Evolutionary conservation across 2,888 invertebrate genomes (phyloP), one percentile per base, ranked within the genome.

Genomic region (Lasioglossum calceatum): DNA sequence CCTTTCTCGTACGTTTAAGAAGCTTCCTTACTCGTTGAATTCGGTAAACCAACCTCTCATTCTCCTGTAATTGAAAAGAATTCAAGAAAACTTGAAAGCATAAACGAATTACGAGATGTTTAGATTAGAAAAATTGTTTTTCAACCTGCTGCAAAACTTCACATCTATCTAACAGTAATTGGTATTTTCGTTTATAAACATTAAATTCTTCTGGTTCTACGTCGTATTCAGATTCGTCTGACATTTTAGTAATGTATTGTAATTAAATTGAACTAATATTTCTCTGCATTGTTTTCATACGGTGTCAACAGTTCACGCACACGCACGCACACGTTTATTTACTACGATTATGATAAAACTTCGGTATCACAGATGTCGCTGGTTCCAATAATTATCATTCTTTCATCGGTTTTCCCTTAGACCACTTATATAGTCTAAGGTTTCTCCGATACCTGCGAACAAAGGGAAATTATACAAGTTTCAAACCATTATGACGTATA

Each of bases 11-110:
- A 23, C 97, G 96, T 93, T 97, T 97, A 1, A 97, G 96, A 83
- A 97, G 96, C 95, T 97, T 97, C 92, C 97, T 97, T 36, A 97
- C 97, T 94, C 97, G 97, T 93, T 97, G 97, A 94, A 97, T 97
- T 93, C 97, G 96, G 91, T 95, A 95, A 86, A 97, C 97, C 89
- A 97, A 96, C 95, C 97, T 96, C 94, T 97, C 97, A 95, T 97
- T 98, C 93, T 97, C 97, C 96, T 97, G 87, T 32, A 94, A 93
- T 83, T 79, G 61, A 39, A 83, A 61, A 78, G 23, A 47, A 61
- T 78, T 67, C 27, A 44, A 75, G 70, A 36, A 54, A 70, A 74
- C 39, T 71, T 12, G 16, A 47, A 47, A 64, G 54, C 39, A 61
- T 70, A n/a, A 76, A 72, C 14, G 58, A 47, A 78, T 14, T 19